Evolutionary conservation across 2,888 invertebrate species (phyloP).

Genomic region (Acanthopleura granulata): DNA sequence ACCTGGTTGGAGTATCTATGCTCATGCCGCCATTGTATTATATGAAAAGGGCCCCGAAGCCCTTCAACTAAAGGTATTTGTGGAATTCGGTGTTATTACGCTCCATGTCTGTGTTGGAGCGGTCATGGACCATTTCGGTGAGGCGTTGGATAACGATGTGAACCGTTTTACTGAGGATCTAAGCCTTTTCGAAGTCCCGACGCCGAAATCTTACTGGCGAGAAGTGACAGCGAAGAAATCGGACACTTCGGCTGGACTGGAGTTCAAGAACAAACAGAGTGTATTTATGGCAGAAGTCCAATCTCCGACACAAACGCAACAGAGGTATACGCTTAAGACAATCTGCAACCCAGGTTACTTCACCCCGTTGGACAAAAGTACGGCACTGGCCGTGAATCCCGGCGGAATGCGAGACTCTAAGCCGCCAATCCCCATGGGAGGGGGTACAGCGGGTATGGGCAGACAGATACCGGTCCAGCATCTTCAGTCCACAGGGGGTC

Average conservation of each 20-base stretch:
- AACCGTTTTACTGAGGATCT: conserved; percentile 35
- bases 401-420: conserved; percentile 13
- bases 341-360: conserved; percentile 21
- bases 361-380: background rate
- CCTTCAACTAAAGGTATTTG: conserved; percentile 3
- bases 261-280: conserved; percentile 31
- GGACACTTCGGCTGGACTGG: conserved; percentile 30
- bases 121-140: conserved; percentile 36
- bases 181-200: conserved; percentile 35
- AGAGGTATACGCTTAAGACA: conserved; percentile 32
- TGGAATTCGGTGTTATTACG: conserved; percentile 13
- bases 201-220: conserved; percentile 34
- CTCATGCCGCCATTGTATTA: conserved; percentile 16
- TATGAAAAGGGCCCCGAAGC: conserved; percentile 3
- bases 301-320: conserved; percentile 30
- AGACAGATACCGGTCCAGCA: conserved; percentile 10
- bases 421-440: conserved; percentile 7
- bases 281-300: conserved; percentile 32
- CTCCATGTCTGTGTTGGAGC: background rate
- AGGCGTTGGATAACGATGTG: conserved; percentile 33
- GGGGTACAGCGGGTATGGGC: background rate
- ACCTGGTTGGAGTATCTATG: conserved; percentile 6
- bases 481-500: background rate
- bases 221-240: conserved; percentile 32
- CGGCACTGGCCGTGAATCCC: background rate